phyloP scores from a whole-genome alignment of 1,140 invertebrate genomes.

The Pteromalus puparum region DNA sequence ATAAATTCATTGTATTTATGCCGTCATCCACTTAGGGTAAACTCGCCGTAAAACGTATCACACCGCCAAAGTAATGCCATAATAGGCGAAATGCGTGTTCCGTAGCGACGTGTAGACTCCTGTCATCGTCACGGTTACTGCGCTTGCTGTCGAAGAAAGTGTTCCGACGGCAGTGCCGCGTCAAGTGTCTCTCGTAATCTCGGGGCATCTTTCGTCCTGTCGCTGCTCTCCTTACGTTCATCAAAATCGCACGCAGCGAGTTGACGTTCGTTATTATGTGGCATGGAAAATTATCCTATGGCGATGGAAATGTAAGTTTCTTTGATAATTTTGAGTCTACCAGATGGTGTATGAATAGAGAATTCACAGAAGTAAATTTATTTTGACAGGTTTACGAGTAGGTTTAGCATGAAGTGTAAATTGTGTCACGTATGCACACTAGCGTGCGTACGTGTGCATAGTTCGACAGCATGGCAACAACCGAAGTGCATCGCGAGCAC shows the following conservation, averaged over 20 bases:
- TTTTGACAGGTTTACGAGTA: not conserved
- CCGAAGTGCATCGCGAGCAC: too few species aligned
- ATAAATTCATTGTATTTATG: not conserved
- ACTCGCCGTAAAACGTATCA: not conserved
- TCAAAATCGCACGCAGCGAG: not conserved
- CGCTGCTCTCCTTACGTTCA: not conserved
- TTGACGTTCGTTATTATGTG: not conserved
- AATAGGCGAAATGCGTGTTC: not conserved
- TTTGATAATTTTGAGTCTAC: too few species aligned
- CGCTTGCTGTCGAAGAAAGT: not conserved
- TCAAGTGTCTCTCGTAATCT: not conserved
- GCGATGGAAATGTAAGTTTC: not conserved
- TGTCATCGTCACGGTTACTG: slow-evolving; percentile 2
- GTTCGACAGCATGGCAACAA: too few species aligned
- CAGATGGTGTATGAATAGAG: too few species aligned
- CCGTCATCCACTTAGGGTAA: not conserved
- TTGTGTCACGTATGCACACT: too few species aligned
- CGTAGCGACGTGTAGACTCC: not conserved
- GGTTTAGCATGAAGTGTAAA: not conserved
- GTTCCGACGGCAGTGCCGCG: not conserved
- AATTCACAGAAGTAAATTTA: not conserved
- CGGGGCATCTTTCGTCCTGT: not conserved
- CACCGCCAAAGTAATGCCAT: not conserved
- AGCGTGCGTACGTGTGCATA: too few species aligned
- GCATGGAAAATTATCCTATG: not conserved